Evolutionary conservation across 1,140 invertebrate genomes (phyloP).

Genomic region (Drosophila biarmipes): DNA sequence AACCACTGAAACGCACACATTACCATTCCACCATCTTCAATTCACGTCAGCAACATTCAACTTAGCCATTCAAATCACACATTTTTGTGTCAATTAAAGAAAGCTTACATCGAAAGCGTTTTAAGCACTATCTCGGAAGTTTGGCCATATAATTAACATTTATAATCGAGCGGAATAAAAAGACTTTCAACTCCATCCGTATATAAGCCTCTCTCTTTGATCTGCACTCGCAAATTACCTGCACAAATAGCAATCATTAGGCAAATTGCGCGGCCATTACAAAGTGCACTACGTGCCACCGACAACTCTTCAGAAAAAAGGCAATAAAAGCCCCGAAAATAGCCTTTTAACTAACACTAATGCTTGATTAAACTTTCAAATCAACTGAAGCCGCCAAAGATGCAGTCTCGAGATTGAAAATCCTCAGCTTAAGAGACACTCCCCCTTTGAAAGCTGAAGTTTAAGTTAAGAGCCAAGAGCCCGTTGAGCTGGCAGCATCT

Average conservation of each 20-base stretch:
- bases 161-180: slow-evolving; percentile 49
- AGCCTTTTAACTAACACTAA: slow-evolving; percentile 56
- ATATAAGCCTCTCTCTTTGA: neutral
- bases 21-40: slow-evolving; percentile 23
- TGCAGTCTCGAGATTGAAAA: slow-evolving; percentile 5
- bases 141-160: slow-evolving; percentile 52
- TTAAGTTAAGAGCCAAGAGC: slow-evolving; percentile 9
- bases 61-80: slow-evolving; percentile 15
- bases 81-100: slow-evolving; percentile 36
- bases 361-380: slow-evolving; percentile 68
- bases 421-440: slow-evolving; percentile 5
- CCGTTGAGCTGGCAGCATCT: slow-evolving; percentile 30
- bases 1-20: slow-evolving; percentile 22
- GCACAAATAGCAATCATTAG: slow-evolving; percentile 64
- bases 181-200: slow-evolving; percentile 22
- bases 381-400: slow-evolving; percentile 48
- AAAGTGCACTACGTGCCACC: slow-evolving; percentile 55
- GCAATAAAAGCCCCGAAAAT: slow-evolving; percentile 46
- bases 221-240: slow-evolving; percentile 43
- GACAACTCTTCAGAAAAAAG: slow-evolving; percentile 6
- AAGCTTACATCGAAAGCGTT: slow-evolving; percentile 31
- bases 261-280: slow-evolving; percentile 60
- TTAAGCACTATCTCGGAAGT: slow-evolving; percentile 40
- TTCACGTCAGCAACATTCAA: slow-evolving; percentile 18
- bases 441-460: slow-evolving; percentile 14